These are phyloP conservation scores for Ormyrus pomaceus DNA, from an alignment of 2,888 invertebrate species.

Conservation along the genomic window DNA sequence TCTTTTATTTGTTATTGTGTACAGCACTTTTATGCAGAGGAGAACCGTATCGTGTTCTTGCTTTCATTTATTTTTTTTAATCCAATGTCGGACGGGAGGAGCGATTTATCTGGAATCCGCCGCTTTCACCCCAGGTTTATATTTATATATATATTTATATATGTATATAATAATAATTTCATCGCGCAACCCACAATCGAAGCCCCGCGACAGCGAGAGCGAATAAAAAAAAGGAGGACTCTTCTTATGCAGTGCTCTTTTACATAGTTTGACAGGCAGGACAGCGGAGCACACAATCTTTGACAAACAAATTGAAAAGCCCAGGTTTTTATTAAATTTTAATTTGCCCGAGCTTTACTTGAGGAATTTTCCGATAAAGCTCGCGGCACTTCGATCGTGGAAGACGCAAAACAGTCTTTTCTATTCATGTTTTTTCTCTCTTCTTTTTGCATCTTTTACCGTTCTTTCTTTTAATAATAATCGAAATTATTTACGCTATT, in stretches of 20 bases:
- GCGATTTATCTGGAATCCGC: conserved; percentile 46
- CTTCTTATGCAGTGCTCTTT: no score
- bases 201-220: conserved; percentile 3
- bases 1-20: conserved; percentile 34
- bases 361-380: background rate
- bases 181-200: conserved; percentile 32
- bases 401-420: conserved; percentile 53
- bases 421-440: conserved; percentile 37
- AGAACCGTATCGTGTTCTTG: conserved; percentile 26
- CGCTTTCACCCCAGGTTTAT: conserved; percentile 38
- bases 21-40: conserved; percentile 37
- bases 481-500: conserved; percentile 44
- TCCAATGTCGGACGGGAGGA: conserved; percentile 53
- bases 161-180: conserved; percentile 38
- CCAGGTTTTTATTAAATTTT: conserved; percentile 9
- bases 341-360: background rate
- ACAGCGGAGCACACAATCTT: background rate
- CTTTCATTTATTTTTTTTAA: conserved; percentile 23
- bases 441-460: background rate
- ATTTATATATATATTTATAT: conserved; percentile 17
- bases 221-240: no score
- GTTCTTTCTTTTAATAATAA: background rate
- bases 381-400: conserved; percentile 16
- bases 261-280: background rate
- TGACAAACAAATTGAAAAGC: conserved; percentile 22